Conservation (phyloP, 2,888 invertebrate species). For the Sinopyrophorus schimmeli region DNA sequence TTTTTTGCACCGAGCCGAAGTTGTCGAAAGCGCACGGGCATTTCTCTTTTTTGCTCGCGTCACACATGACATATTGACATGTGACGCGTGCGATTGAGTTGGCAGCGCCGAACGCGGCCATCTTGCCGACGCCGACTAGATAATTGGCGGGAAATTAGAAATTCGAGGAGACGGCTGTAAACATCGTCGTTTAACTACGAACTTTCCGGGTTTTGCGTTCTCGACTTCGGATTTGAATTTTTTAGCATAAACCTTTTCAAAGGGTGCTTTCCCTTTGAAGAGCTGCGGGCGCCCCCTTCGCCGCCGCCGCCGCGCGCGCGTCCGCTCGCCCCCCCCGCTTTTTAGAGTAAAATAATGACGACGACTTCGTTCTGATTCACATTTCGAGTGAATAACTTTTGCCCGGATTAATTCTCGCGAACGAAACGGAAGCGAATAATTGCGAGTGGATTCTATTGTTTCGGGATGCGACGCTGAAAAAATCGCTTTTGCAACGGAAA, state of each 20-base stretch:
- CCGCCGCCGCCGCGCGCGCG: constrained; percentile 20
- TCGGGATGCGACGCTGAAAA: constrained; percentile 33
- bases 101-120: too few relatives aligned
- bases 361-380: constrained; percentile 33
- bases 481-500: constrained; percentile 32
- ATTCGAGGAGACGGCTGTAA: too few relatives aligned
- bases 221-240: constrained; percentile 21
- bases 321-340: constrained; percentile 8
- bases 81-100: too few relatives aligned
- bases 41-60: too few relatives aligned
- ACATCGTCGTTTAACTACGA: constrained; percentile 18
- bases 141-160: too few relatives aligned
- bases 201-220: constrained; percentile 15
- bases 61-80: too few relatives aligned
- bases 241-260: constrained; percentile 31
- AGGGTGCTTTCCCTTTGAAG: too few relatives aligned
- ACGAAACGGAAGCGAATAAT: constrained; percentile 39
- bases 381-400: constrained; percentile 36
- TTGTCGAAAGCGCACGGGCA: too few relatives aligned
- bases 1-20: too few relatives aligned
- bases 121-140: too few relatives aligned
- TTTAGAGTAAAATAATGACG: constrained; percentile 29
- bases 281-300: too few relatives aligned
- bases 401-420: constrained; percentile 38
- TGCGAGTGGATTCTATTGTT: constrained; percentile 38